Conservation (phyloP, 2,113 vertebrate species). For the Calonectris borealis region DNA sequence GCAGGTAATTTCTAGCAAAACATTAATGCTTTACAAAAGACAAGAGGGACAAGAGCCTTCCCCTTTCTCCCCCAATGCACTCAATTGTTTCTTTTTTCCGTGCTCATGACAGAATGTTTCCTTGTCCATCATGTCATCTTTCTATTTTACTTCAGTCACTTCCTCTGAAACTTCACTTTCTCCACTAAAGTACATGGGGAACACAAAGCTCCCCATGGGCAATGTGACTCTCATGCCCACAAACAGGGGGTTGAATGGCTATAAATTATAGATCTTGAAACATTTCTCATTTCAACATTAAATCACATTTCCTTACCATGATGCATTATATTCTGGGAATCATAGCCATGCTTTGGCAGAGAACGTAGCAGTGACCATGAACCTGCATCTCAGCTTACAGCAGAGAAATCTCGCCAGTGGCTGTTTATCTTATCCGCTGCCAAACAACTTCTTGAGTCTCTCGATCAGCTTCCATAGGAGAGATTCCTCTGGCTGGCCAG, state of each 20-base stretch:
- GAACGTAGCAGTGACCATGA: background rate
- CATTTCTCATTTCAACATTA: background rate
- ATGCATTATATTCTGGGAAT: background rate
- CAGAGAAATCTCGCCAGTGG: background rate
- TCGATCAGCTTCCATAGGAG: background rate
- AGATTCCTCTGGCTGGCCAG: background rate
- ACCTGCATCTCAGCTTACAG: background rate
- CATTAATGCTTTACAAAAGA: background rate
- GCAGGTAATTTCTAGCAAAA: background rate
- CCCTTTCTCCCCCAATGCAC: background rate
- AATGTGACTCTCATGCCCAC: background rate
- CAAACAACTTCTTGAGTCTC: background rate
- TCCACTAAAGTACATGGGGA: background rate
- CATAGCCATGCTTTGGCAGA: background rate
- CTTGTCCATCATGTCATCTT: background rate
- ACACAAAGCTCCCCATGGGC: background rate
- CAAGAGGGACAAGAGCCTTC: background rate
- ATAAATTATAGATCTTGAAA: background rate
- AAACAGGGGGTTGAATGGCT: background rate
- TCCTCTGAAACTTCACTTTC: background rate
- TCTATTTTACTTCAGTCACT: background rate
- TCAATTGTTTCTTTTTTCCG: background rate
- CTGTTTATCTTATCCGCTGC: background rate
- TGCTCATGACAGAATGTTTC: background rate
- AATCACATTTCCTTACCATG: background rate